Conservation (phyloP, 2,113 vertebrate species). For the Nesoenas mayeri region DNA sequence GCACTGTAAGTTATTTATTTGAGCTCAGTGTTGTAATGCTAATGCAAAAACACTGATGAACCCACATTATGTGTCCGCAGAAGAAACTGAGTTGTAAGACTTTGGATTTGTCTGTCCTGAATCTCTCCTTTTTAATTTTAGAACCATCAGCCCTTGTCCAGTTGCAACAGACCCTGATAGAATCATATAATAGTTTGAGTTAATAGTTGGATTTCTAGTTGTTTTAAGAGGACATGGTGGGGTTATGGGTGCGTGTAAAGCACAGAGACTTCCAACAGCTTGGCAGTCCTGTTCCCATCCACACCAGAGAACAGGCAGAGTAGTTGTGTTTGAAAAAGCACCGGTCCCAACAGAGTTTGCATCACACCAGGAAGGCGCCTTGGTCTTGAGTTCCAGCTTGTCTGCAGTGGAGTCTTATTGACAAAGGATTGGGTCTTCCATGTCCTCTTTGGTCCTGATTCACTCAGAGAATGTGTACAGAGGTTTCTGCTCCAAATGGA, state of each 20-base stretch:
- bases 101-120: background rate
- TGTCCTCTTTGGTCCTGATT: background rate
- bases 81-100: background rate
- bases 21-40: background rate
- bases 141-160: no score
- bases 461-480: background rate
- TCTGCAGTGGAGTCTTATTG: background rate
- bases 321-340: background rate
- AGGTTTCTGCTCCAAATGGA: background rate
- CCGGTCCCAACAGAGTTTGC: rapidly evolving
- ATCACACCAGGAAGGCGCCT: background rate
- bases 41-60: background rate
- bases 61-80: background rate
- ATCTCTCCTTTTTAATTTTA: no score
- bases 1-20: background rate
- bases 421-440: background rate
- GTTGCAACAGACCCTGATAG: no score
- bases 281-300: background rate
- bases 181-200: no score
- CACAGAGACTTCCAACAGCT: conserved; percentile 24
- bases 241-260: background rate
- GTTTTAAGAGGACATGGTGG: background rate
- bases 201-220: no score
- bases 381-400: rapidly evolving
- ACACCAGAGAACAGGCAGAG: background rate